Percentiles rank a stretch among this genome's conserved stretches.
These are phyloP conservation scores for Hyles euphorbiae DNA, from an alignment of 1,140 invertebrate species.

Conservation along the genomic window DNA sequence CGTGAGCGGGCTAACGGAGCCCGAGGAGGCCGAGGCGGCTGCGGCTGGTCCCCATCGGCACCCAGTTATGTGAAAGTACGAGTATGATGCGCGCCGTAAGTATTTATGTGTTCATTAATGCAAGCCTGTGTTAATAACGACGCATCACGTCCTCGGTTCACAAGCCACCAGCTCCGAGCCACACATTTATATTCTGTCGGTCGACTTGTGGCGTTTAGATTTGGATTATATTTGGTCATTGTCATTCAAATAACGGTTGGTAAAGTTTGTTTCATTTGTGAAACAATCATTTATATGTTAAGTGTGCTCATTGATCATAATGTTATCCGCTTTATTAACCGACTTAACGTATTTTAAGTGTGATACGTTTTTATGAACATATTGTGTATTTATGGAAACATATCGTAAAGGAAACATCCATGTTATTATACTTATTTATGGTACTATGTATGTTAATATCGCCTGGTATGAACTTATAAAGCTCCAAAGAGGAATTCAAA, in stretches of 20 bases:
- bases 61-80: slow-evolving; percentile 46
- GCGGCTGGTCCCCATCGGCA: slow-evolving; percentile 7
- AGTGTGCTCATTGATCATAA: slow-evolving; percentile 11
- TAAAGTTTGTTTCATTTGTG: slow-evolving; percentile 62
- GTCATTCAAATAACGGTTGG: slow-evolving; percentile 56
- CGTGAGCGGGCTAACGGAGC: slow-evolving; percentile 27
- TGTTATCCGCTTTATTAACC: not conserved
- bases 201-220: slow-evolving; percentile 66
- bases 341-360: too few relatives aligned
- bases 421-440: too few relatives aligned
- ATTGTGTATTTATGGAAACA: too few relatives aligned
- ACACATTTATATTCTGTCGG: slow-evolving; percentile 70
- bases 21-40: slow-evolving; percentile 17
- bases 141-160: slow-evolving; percentile 70
- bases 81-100: slow-evolving; percentile 38
- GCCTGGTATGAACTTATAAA: too few relatives aligned
- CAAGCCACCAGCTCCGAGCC: slow-evolving; percentile 55
- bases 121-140: slow-evolving; percentile 64
- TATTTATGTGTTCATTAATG: slow-evolving; percentile 71
- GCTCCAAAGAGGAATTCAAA: too few relatives aligned
- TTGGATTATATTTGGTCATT: slow-evolving; percentile 72
- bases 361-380: too few relatives aligned
- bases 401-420: too few relatives aligned
- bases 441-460: too few relatives aligned
- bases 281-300: slow-evolving; percentile 50